phyloP scores from a whole-genome alignment of 2,113 vertebrate species.

The Condylura cristata region DNA sequence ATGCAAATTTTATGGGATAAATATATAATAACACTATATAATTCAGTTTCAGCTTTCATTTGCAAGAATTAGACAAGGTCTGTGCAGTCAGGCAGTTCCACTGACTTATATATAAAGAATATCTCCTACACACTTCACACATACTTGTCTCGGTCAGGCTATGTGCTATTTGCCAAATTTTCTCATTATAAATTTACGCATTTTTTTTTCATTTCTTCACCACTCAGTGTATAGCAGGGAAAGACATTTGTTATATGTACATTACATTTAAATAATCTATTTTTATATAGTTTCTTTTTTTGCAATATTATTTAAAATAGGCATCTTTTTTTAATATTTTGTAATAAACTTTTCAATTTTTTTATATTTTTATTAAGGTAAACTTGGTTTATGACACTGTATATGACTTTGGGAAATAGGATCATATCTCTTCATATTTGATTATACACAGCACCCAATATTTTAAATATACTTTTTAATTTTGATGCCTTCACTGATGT shows the following conservation, averaged over 20 bases:
- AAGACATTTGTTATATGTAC: fast-evolving
- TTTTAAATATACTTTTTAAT: neutral
- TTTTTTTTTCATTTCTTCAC: neutral
- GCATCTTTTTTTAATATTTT: neutral
- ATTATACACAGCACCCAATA: too few species aligned
- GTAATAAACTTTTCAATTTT: neutral
- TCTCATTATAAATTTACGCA: too few species aligned
- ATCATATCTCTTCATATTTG: too few species aligned
- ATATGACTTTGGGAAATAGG: too few species aligned
- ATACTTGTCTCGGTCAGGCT: neutral
- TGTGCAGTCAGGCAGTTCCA: fast-evolving
- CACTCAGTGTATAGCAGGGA: neutral
- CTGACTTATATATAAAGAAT: fast-evolving
- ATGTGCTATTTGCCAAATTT: neutral
- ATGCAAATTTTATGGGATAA: neutral
- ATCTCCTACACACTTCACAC: too few species aligned
- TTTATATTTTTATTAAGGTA: too few species aligned
- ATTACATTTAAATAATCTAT: neutral
- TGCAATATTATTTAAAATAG: neutral
- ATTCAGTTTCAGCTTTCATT: neutral
- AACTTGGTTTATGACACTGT: too few species aligned
- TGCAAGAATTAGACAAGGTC: neutral
- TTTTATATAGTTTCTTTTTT: neutral
- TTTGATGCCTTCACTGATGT: neutral
- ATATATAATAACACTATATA: neutral